phyloP scores from a whole-genome alignment of 2,113 vertebrate genomes.

The Rissa tridactyla region DNA sequence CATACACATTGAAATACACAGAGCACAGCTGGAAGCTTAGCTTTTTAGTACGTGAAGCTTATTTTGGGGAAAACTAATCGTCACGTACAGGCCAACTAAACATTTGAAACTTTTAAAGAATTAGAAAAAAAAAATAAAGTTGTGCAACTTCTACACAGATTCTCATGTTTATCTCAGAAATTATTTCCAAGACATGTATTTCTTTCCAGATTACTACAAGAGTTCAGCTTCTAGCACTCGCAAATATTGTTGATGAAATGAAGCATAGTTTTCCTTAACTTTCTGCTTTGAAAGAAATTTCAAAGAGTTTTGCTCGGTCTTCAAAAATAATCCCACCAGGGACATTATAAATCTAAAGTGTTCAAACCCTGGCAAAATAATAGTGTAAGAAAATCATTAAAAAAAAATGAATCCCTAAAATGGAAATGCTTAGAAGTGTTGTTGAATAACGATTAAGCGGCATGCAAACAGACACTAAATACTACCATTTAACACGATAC shows the following conservation, averaged over 20 bases:
- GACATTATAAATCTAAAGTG: not conserved
- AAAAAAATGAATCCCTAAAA: not conserved
- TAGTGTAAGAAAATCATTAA: not conserved
- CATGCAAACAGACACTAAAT: not conserved
- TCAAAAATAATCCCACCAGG: not conserved
- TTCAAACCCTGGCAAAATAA: not conserved
- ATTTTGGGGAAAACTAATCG: not conserved
- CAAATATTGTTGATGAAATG: not conserved
- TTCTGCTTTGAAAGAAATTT: not conserved
- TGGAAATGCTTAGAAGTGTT: not conserved
- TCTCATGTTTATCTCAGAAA: not conserved
- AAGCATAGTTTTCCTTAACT: not conserved
- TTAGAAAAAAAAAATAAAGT: not conserved
- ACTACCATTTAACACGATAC: not conserved
- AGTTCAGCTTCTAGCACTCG: not conserved
- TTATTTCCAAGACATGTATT: not conserved
- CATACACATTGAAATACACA: not conserved
- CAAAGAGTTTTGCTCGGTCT: not conserved
- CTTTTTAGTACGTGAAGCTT: not conserved
- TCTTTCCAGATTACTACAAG: not conserved
- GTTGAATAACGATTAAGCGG: not conserved
- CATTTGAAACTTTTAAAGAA: not conserved
- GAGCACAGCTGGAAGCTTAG: not conserved
- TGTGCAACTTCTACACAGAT: not conserved
- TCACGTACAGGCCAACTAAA: accelerated